These are phyloP conservation scores for Xenopus laevis DNA, from an alignment of 2,113 vertebrate genomes.

Conservation along the genomic window DNA sequence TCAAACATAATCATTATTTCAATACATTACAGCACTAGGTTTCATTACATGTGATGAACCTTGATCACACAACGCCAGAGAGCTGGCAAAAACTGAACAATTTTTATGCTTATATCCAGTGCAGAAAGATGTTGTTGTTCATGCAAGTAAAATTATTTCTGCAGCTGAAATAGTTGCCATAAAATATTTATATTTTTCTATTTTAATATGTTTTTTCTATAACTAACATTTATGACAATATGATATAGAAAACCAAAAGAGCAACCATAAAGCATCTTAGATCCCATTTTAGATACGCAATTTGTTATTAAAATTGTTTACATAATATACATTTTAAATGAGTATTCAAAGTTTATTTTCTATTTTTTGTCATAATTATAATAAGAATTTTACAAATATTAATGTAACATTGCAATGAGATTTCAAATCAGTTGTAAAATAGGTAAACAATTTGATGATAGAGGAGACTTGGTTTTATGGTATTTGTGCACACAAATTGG, in stretches of 20 bases:
- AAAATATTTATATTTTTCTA: conserved; percentile 8
- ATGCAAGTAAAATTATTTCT: conserved; percentile 37
- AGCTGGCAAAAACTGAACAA: conserved; percentile 40
- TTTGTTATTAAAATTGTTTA: too few relatives aligned
- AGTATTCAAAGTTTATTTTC: too few relatives aligned
- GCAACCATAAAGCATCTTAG: too few relatives aligned
- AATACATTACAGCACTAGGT: conserved; percentile 44
- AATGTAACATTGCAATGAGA: too few relatives aligned
- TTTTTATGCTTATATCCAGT: conserved; percentile 37
- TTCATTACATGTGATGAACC: conserved; percentile 42
- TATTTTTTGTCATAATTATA: too few relatives aligned
- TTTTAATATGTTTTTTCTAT: conserved; percentile 15
- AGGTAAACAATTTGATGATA: too few relatives aligned
- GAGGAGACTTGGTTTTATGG: too few relatives aligned
- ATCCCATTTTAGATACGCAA: too few relatives aligned
- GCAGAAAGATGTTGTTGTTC: conserved; percentile 41
- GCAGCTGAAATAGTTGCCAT: conserved; percentile 8
- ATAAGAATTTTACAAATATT: too few relatives aligned
- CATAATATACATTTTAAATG: too few relatives aligned
- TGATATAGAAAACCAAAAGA: neutral
- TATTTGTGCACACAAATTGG: too few relatives aligned
- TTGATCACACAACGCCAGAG: conserved; percentile 32
- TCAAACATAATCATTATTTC: conserved; percentile 44
- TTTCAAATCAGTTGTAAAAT: too few relatives aligned
- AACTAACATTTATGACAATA: neutral